These are phyloP conservation scores for Epizoanthus fatuus DNA, from an alignment of 92 coral and sea anemone genomes.

Conservation along the genomic window DNA sequence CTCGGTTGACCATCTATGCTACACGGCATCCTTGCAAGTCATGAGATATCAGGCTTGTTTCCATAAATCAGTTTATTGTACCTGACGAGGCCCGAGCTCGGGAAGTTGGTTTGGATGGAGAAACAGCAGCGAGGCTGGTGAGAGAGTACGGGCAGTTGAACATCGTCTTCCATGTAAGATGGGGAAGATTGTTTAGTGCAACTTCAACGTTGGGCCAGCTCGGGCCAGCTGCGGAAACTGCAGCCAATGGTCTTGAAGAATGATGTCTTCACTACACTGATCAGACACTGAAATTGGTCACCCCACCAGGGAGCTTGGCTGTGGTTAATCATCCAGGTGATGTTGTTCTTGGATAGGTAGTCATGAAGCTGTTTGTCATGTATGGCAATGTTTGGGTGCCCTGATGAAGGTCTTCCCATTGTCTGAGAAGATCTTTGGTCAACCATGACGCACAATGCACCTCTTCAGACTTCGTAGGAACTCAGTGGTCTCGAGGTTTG, in stretches of 20 bases:
- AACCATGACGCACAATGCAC: background rate
- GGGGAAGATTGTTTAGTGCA: background rate
- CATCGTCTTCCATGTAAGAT: background rate
- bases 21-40: background rate
- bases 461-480: background rate
- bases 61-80: background rate
- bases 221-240: background rate
- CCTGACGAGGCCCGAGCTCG: background rate
- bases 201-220: background rate
- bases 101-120: background rate
- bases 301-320: background rate
- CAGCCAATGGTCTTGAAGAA: background rate
- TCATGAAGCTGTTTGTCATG: background rate
- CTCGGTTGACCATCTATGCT: background rate
- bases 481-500: background rate
- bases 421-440: background rate
- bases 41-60: background rate
- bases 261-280: background rate
- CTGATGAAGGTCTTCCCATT: conserved; percentile 5
- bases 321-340: background rate
- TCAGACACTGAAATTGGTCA: conserved; percentile 9
- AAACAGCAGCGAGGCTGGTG: background rate
- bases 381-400: background rate
- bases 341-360: background rate
- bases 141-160: background rate